phyloP scores from a whole-genome alignment of 2,888 invertebrate genomes.

The Limnephilus auricula region DNA sequence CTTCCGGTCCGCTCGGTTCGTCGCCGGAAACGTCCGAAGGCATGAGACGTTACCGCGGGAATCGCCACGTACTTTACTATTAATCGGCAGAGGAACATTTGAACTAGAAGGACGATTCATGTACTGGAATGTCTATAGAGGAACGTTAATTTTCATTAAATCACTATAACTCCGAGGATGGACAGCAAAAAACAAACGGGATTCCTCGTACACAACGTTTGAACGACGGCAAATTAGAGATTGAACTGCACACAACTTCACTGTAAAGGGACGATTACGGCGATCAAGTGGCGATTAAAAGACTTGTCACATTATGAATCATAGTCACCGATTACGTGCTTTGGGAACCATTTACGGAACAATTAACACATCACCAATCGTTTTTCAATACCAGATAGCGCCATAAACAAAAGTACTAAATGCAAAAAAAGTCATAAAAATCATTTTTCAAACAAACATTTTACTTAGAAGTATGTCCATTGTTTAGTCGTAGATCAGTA shows the following conservation, averaged over 20 bases:
- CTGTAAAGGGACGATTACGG: background rate
- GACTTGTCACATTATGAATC: background rate
- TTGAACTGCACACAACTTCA: background rate
- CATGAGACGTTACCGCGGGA: conserved; percentile 47
- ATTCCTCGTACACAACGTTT: background rate
- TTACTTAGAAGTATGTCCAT: background rate
- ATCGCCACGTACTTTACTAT: background rate
- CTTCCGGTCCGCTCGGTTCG: conserved; percentile 67
- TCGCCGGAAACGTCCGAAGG: conserved; percentile 54
- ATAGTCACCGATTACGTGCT: background rate
- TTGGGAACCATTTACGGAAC: background rate
- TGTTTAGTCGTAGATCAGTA: background rate
- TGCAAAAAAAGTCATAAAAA: background rate
- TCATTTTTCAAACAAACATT: background rate
- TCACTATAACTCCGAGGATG: background rate
- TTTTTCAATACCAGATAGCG: background rate
- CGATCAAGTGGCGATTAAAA: background rate
- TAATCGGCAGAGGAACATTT: conserved; percentile 36
- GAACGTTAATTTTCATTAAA: background rate
- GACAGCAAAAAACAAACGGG: background rate
- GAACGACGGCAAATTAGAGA: background rate
- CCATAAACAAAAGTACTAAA: background rate
- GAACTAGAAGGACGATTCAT: background rate
- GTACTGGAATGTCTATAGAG: background rate
- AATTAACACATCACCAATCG: background rate